Conservation (phyloP, 2,797 vertebrate genomes). For the Rhinichthys osculus region DNA sequence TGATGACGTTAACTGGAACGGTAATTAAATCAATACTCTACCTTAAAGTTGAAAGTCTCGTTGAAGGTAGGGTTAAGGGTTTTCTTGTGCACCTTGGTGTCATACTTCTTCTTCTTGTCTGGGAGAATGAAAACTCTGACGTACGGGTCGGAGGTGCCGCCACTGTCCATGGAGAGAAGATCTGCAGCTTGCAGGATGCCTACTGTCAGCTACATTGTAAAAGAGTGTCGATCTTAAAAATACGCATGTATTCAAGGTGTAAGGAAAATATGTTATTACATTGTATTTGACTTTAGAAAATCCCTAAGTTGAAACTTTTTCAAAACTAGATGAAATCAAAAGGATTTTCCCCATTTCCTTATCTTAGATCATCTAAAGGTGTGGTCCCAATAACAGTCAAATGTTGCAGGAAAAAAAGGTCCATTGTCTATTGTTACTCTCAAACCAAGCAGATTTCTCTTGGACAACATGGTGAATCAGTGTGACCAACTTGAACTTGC, state of each 20-base stretch:
- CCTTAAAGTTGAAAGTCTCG: conserved; percentile 96
- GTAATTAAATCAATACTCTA: conserved; percentile 57
- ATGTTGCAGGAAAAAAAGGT: neutral
- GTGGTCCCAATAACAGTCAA: neutral
- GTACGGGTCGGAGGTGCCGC: conserved; percentile 95
- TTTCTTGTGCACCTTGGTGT: conserved; percentile 98
- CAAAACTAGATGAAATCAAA: neutral
- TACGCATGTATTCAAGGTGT: neutral
- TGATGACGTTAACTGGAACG: neutral
- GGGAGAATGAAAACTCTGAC: conserved; percentile 96
- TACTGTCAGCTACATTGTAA: conserved; percentile 84
- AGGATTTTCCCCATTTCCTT: neutral
- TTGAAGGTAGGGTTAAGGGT: conserved; percentile 97
- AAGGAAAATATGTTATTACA: neutral
- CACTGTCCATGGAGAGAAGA: conserved; percentile 94
- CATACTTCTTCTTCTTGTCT: conserved; percentile 97
- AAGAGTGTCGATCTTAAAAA: conserved; percentile 19
- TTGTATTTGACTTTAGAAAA: neutral
- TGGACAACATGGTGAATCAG: neutral
- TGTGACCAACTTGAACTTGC: neutral
- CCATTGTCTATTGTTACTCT: neutral
- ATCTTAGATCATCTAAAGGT: neutral
- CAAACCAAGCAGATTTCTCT: neutral
- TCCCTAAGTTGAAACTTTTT: neutral
- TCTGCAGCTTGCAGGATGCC: conserved; percentile 97